phyloP scores from a whole-genome alignment of 2,797 vertebrate genomes.

The Rhinophrynus dorsalis region DNA sequence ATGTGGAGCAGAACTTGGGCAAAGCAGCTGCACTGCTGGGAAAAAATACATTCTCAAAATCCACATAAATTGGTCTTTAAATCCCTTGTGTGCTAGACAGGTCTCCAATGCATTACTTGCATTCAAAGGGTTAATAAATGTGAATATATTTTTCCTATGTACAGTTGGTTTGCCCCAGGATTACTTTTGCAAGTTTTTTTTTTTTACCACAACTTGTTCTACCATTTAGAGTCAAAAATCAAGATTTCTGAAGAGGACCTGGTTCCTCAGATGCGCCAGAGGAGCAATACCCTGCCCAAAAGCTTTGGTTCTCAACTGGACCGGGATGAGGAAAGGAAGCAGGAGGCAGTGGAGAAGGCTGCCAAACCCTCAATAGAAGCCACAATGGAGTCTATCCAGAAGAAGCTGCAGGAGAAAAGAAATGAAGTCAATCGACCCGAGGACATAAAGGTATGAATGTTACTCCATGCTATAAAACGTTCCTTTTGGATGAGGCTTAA shows the following conservation, averaged over 20 bases:
- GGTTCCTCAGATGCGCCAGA: conserved; percentile 84
- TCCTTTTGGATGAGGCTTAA: no score
- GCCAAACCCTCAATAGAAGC: conserved; percentile 83
- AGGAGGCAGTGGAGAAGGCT: conserved; percentile 76
- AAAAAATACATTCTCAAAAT: no score
- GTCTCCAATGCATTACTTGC: no score
- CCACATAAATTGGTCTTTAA: no score
- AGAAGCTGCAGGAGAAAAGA: conserved; percentile 91
- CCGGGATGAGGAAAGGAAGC: conserved; percentile 80
- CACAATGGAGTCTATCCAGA: conserved; percentile 84
- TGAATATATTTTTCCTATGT: no score
- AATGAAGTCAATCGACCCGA: conserved; percentile 83
- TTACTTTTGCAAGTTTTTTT: no score
- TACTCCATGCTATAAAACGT: no score
- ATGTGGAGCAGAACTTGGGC: no score
- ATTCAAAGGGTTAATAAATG: no score
- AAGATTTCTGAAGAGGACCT: conserved; percentile 91
- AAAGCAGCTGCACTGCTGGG: no score
- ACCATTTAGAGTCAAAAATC: conserved; percentile 82
- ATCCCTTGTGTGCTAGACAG: no score
- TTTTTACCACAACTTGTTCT: not conserved
- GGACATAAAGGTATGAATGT: conserved; percentile 85
- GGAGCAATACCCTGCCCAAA: conserved; percentile 95
- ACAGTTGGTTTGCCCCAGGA: no score
- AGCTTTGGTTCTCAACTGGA: conserved; percentile 97